Evolutionary conservation across 2,113 vertebrate species (phyloP).

Genomic region (Tricholaema leucomelas): DNA sequence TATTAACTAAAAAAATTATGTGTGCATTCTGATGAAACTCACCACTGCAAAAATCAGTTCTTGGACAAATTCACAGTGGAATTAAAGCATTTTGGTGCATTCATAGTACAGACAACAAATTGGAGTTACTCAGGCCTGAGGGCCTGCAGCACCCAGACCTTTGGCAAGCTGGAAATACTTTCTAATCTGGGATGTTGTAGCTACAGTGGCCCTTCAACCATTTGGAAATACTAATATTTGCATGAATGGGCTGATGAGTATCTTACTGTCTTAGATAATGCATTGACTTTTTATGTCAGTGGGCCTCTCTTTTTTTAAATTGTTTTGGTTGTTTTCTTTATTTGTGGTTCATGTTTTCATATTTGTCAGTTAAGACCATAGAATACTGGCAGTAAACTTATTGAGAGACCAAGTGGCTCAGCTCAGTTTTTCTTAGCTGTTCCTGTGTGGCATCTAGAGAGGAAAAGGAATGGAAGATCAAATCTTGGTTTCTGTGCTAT

Average conservation of each 20-base stretch:
- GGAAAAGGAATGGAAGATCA: background rate
- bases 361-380: constrained; percentile 4
- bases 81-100: background rate
- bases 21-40: background rate
- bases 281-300: background rate
- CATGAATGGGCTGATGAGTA: background rate
- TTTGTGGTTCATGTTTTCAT: background rate
- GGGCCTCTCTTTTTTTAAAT: background rate
- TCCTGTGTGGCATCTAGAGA: background rate
- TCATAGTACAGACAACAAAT: background rate
- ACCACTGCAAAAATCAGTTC: background rate
- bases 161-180: background rate
- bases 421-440: background rate
- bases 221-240: background rate
- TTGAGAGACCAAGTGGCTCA: background rate
- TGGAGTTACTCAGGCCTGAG: background rate
- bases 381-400: background rate
- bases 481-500: background rate
- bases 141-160: background rate
- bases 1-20: background rate
- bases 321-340: background rate
- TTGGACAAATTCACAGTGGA: background rate
- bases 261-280: background rate
- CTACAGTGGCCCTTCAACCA: background rate
- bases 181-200: background rate